These are phyloP conservation scores for Drosophila pseudoananassae DNA, from an alignment of 1,140 invertebrate genomes.

Conservation along the genomic window DNA sequence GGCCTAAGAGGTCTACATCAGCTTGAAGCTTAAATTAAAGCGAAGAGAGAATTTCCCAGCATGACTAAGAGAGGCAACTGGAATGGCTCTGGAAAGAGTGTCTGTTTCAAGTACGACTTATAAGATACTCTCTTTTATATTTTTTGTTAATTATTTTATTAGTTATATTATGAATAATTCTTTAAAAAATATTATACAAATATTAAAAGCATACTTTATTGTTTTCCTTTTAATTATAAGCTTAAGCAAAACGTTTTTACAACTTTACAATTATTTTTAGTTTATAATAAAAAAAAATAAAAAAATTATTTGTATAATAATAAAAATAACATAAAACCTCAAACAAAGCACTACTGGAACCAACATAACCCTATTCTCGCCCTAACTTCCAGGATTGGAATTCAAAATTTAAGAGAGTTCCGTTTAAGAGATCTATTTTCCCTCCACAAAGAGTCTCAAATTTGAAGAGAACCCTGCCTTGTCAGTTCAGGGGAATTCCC, in stretches of 20 bases:
- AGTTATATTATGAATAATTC: neutral
- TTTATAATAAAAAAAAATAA: neutral
- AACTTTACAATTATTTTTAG: too few relatives aligned
- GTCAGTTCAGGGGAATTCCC: constrained; percentile 14
- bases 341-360: neutral
- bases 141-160: neutral
- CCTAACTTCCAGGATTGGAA: constrained; percentile 46
- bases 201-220: neutral
- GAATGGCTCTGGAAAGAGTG: constrained; percentile 32
- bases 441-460: neutral
- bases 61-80: constrained; percentile 35
- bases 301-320: neutral
- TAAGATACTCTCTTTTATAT: constrained; percentile 7
- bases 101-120: neutral
- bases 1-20: neutral
- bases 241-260: too few relatives aligned
- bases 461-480: neutral
- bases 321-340: neutral
- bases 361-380: neutral
- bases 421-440: neutral
- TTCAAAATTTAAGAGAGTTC: neutral
- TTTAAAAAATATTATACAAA: neutral
- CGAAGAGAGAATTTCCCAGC: constrained; percentile 52
- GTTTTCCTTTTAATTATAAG: too few relatives aligned
- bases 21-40: constrained; percentile 15